These are phyloP conservation scores for Cephus runcator DNA, from an alignment of 2,888 invertebrate genomes.

Conservation along the genomic window DNA sequence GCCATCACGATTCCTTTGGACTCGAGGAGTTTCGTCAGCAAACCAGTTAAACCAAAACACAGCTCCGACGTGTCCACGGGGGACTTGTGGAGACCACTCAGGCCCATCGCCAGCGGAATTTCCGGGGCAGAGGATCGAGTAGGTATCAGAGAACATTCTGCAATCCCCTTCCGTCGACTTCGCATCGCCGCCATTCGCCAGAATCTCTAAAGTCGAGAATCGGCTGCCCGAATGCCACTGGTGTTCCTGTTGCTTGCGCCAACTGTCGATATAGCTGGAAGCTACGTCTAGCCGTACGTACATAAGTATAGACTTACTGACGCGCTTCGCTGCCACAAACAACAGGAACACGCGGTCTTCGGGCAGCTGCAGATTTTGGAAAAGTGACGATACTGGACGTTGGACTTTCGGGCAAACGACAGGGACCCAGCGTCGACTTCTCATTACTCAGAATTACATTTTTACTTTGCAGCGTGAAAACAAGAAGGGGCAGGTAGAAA, in stretches of 20 bases:
- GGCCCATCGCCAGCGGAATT: constrained; percentile 75
- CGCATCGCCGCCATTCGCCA: constrained; percentile 3
- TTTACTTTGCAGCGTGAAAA: constrained; percentile 71
- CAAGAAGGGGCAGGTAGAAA: constrained; percentile 76
- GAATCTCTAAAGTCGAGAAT: too few species aligned
- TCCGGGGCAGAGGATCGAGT: constrained; percentile 69
- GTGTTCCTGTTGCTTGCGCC: too few species aligned
- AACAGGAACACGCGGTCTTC: too few species aligned
- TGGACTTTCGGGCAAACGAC: neutral
- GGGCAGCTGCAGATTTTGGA: too few species aligned
- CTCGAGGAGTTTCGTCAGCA: constrained; percentile 72
- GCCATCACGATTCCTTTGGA: constrained; percentile 78
- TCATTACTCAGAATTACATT: constrained; percentile 19
- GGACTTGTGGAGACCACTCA: constrained; percentile 77
- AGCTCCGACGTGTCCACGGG: constrained; percentile 72
- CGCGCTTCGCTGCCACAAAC: too few species aligned
- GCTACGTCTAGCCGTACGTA: too few species aligned
- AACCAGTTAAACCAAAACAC: constrained; percentile 68
- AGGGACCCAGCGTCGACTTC: constrained; percentile 7
- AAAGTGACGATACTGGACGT: too few species aligned
- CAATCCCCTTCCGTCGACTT: constrained; percentile 14
- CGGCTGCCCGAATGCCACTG: too few species aligned
- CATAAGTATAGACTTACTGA: too few species aligned
- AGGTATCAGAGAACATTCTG: constrained; percentile 37
- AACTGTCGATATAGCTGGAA: too few species aligned